Conservation (phyloP, 1,140 invertebrate genomes). For the Cherax destructor region DNA sequence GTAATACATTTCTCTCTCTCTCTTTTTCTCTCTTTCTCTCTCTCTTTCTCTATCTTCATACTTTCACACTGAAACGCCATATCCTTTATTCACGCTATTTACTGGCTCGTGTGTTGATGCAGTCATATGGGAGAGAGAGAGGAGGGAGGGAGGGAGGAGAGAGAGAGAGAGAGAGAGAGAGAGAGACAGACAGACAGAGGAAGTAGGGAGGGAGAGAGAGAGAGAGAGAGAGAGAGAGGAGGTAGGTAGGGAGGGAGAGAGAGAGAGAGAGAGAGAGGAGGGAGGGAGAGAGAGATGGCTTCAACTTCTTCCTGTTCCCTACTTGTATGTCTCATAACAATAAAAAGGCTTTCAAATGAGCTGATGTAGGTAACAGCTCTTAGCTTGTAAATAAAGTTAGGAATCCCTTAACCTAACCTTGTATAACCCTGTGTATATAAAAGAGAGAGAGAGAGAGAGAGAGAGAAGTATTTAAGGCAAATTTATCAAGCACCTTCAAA, state of each 20-base stretch:
- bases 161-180: too few species aligned
- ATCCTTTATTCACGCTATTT: neutral
- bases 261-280: neutral
- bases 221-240: neutral
- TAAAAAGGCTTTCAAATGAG: too few species aligned
- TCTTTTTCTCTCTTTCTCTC: neutral
- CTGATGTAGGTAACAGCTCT: too few species aligned
- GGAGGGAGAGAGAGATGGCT: neutral
- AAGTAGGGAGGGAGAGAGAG: neutral
- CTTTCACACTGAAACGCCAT: neutral
- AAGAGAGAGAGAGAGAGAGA: constrained; percentile 1
- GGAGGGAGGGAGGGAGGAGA: neutral
- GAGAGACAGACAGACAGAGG: too few species aligned
- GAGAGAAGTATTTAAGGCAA: neutral
- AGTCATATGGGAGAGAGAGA: constrained; percentile 28
- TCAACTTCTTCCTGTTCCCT: too few species aligned
- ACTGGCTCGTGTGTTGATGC: constrained; percentile 17
- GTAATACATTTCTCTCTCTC: neutral
- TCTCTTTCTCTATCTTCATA: neutral
- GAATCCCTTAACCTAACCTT: too few species aligned
- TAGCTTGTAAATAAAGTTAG: too few species aligned
- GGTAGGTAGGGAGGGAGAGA: neutral
- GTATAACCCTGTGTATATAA: too few species aligned
- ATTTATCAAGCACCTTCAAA: constrained; percentile 10
- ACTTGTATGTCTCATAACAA: too few species aligned